A percentile compares a stretch with the other conserved stretches of the same genome.
Conservation (phyloP, 1,140 invertebrate species). For the Galendromus occidentalis region DNA sequence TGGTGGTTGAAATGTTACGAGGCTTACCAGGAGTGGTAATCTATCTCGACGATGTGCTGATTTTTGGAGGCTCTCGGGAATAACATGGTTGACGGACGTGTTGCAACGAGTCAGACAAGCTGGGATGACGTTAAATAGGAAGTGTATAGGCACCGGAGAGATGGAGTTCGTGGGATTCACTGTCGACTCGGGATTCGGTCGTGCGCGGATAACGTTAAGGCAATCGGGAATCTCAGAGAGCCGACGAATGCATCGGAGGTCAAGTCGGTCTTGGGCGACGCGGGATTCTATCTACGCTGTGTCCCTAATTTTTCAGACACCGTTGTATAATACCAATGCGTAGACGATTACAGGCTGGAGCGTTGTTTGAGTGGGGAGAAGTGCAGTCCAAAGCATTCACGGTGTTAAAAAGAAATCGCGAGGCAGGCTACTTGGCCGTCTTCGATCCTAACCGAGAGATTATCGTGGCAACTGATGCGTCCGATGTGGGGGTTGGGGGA, state of each 20-base stretch:
- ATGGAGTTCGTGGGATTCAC: constrained; percentile 12
- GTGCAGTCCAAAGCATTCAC: background rate
- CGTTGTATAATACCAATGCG: background rate
- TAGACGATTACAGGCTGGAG: background rate
- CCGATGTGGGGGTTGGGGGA: background rate
- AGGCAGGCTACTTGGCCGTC: background rate
- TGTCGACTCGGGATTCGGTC: background rate
- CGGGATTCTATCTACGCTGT: background rate
- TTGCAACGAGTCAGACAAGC: constrained; percentile 13
- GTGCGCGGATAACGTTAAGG: background rate
- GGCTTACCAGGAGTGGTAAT: constrained; percentile 4
- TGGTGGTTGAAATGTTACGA: constrained; percentile 12
- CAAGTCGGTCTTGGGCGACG: background rate
- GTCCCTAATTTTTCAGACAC: background rate
- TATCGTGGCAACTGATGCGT: background rate
- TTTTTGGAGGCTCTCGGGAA: constrained; percentile 5
- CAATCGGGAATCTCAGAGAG: background rate
- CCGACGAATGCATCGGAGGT: background rate
- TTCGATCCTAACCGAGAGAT: background rate
- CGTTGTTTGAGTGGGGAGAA: background rate
- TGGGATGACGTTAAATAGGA: constrained; percentile 19
- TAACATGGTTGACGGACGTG: constrained; percentile 15
- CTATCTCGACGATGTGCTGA: constrained; percentile 19
- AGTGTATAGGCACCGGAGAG: constrained; percentile 8
- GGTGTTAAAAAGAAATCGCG: too few species aligned